Percentiles rank a stretch among this genome's conserved stretches.
Conservation (phyloP, 2,113 vertebrate genomes). For the Oncorhynchus tshawytscha region DNA sequence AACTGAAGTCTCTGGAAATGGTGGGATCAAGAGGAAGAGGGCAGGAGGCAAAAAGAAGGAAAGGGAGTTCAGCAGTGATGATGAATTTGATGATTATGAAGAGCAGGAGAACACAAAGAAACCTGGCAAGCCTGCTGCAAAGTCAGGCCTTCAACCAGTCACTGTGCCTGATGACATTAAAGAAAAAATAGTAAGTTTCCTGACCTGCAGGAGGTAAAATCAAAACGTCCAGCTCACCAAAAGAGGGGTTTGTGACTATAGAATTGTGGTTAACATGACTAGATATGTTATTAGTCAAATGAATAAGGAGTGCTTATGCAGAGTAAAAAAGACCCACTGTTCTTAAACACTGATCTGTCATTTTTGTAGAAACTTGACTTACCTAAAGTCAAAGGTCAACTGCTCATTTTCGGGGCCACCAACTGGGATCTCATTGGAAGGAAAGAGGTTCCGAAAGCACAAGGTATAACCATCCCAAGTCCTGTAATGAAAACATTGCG, state of each 20-base stretch:
- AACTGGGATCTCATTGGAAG: slow-evolving; percentile 98
- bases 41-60: slow-evolving; percentile 73
- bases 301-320: too few relatives aligned
- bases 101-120: slow-evolving; percentile 81
- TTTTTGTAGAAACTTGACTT: slow-evolving; percentile 87
- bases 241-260: neutral
- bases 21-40: slow-evolving; percentile 75
- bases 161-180: slow-evolving; percentile 85
- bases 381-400: slow-evolving; percentile 87
- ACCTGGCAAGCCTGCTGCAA: slow-evolving; percentile 67
- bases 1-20: slow-evolving; percentile 74
- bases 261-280: neutral
- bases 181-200: slow-evolving; percentile 83
- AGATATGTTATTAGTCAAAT: neutral
- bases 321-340: too few relatives aligned
- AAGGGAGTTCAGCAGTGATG: slow-evolving; percentile 78
- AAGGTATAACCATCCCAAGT: slow-evolving; percentile 73
- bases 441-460: slow-evolving; percentile 94
- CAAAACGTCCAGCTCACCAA: neutral
- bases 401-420: slow-evolving; percentile 93
- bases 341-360: slow-evolving; percentile 2
- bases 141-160: slow-evolving; percentile 74
- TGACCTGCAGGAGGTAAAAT: neutral
- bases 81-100: slow-evolving; percentile 75
- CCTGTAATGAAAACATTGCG: neutral